phyloP scores from a whole-genome alignment of 2,888 invertebrate species.

The Brachyopa scutellaris region DNA sequence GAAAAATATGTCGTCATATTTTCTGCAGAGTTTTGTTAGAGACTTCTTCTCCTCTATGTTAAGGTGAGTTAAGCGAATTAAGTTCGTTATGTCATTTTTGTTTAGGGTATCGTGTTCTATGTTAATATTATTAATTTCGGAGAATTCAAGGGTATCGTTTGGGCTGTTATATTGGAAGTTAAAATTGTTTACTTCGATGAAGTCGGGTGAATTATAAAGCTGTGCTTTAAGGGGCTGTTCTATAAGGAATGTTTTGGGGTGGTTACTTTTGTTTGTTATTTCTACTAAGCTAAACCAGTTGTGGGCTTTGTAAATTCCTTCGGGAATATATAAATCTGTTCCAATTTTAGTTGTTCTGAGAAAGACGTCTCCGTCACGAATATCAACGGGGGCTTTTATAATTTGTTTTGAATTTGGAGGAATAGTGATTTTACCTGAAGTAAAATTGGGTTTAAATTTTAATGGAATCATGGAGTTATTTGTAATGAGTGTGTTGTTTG shows the following conservation, averaged over 20 bases:
- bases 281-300: slow-evolving; percentile 4
- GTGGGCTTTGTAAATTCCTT: slow-evolving; percentile 1
- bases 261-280: not conserved
- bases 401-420: slow-evolving; percentile 27
- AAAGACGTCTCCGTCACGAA: not conserved
- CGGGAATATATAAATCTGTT: not conserved
- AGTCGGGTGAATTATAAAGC: not conserved
- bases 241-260: too few species aligned
- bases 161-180: not conserved
- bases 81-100: not conserved
- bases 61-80: too few species aligned
- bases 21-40: not conserved
- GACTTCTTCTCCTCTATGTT: not conserved
- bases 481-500: not conserved
- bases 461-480: slow-evolving; percentile 20
- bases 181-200: not conserved
- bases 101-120: too few species aligned
- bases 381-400: not conserved
- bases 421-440: slow-evolving; percentile 1
- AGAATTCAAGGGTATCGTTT: too few species aligned
- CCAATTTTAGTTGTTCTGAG: not conserved
- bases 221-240: too few species aligned
- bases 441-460: slow-evolving; percentile 26
- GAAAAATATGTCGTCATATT: slow-evolving; percentile 9
- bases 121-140: too few species aligned